phyloP scores from a whole-genome alignment of 2,113 vertebrate genomes.

The Cygnus buccinator region DNA sequence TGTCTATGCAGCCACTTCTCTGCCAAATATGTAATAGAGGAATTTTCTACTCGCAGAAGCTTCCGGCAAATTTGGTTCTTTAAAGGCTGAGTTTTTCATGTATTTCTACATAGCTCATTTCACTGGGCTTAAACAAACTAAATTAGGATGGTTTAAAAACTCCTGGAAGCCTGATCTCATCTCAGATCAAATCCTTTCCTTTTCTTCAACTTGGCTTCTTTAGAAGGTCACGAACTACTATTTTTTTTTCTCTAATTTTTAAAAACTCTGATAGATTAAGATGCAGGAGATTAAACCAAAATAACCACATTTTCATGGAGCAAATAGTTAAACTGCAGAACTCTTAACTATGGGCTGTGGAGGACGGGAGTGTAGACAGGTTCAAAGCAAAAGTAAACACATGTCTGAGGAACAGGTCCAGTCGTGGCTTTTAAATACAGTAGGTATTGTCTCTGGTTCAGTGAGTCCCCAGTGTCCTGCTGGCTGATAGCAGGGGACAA shows the following conservation, averaged over 20 bases:
- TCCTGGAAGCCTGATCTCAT: not conserved
- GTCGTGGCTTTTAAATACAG: not conserved
- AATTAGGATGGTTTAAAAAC: conserved; percentile 29
- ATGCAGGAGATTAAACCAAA: not conserved
- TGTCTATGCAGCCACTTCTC: conserved; percentile 52
- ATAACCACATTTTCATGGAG: not conserved
- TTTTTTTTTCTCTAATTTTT: not conserved
- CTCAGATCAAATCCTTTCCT: not conserved
- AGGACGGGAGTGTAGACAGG: not conserved
- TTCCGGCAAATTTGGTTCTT: conserved; percentile 54
- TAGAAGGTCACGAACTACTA: not conserved
- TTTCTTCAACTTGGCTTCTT: not conserved
- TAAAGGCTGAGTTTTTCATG: conserved; percentile 16
- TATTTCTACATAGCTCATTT: conserved; percentile 49
- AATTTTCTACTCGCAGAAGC: conserved; percentile 60
- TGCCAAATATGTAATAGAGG: conserved; percentile 67
- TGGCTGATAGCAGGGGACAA: not conserved
- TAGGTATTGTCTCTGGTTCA: not conserved
- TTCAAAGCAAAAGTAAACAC: not conserved
- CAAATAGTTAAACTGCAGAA: not conserved
- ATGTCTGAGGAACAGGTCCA: not conserved
- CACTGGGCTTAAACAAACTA: conserved; percentile 19
- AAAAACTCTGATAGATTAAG: not conserved
- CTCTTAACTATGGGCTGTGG: not conserved
- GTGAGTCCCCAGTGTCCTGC: too few species aligned